phyloP scores from a whole-genome alignment of 2,113 vertebrate species.

The Galeopterus variegatus region DNA sequence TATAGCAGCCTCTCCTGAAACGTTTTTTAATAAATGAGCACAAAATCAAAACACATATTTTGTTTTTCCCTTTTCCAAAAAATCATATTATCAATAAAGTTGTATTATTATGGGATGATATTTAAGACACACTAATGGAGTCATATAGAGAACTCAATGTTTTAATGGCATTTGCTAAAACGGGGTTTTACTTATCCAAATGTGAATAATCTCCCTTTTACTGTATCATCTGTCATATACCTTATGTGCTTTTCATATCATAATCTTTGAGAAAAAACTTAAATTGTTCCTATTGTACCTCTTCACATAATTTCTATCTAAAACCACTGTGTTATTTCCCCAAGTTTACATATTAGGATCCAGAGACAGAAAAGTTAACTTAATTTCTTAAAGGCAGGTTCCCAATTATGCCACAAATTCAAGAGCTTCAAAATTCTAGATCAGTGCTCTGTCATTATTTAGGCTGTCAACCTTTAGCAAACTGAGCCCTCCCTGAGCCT shows the following conservation, averaged over 20 bases:
- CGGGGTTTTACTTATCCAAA: background rate
- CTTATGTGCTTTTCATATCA: background rate
- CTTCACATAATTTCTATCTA: constrained; percentile 14
- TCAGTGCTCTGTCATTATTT: background rate
- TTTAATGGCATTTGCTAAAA: constrained; percentile 44
- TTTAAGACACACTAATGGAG: background rate
- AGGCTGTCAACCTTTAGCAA: background rate
- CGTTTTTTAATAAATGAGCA: constrained; percentile 29
- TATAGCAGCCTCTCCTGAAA: background rate
- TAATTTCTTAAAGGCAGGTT: constrained; percentile 34
- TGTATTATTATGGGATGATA: background rate
- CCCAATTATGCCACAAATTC: constrained; percentile 26
- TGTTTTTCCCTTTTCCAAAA: background rate
- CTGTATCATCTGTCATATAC: background rate
- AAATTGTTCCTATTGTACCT: background rate
- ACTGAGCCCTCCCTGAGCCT: background rate
- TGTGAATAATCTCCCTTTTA: constrained; percentile 26
- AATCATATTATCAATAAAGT: constrained; percentile 21
- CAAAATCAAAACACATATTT: background rate
- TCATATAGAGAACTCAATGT: background rate
- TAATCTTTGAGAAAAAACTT: constrained; percentile 6
- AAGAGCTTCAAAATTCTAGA: constrained; percentile 27
- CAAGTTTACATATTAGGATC: background rate
- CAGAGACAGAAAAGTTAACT: constrained; percentile 38
- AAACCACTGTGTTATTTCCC: background rate